A percentile compares a stretch with the other conserved stretches of the same genome.
Evolutionary conservation across 1,140 invertebrate genomes (phyloP).

Genomic region (Brachionus rubens): DNA sequence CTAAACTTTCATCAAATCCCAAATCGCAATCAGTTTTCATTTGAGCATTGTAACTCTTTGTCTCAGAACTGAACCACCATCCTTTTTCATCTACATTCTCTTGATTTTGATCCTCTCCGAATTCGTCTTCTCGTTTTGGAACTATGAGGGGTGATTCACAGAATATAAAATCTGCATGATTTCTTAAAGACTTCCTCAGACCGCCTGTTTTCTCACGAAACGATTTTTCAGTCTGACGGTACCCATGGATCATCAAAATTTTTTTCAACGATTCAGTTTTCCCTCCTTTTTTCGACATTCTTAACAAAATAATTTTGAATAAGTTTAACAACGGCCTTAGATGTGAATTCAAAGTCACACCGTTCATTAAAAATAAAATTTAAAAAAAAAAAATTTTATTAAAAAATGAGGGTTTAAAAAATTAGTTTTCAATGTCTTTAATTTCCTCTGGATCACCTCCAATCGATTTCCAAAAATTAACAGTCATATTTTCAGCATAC

Average conservation of each 20-base stretch:
- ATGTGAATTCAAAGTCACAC: slow-evolving; percentile 32
- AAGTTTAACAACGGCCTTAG: background rate
- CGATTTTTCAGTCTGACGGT: slow-evolving; percentile 33
- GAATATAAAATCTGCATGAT: slow-evolving; percentile 42
- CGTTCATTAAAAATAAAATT: background rate
- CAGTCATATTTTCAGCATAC: slow-evolving; percentile 22
- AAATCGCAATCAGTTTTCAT: slow-evolving; percentile 1
- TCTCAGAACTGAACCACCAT: slow-evolving; percentile 46
- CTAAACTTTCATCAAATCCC: slow-evolving; percentile 32
- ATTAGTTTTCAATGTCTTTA: background rate
- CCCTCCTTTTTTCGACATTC: background rate
- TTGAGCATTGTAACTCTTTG: slow-evolving; percentile 14
- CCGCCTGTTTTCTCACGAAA: slow-evolving; percentile 40
- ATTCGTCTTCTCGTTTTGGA: background rate
- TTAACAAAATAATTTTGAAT: background rate
- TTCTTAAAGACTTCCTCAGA: slow-evolving; percentile 40
- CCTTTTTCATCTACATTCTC: background rate
- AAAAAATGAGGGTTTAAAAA: slow-evolving; percentile 11
- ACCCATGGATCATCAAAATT: slow-evolving; percentile 43
- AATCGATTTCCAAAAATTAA: slow-evolving; percentile 43
- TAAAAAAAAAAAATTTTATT: background rate
- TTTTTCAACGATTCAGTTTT: background rate
- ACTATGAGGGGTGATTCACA: slow-evolving; percentile 20
- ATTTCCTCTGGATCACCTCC: slow-evolving; percentile 28
- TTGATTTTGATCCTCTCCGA: background rate